A percentile compares a stretch with the other conserved stretches of the same genome.
Conservation (phyloP, 2,888 invertebrate genomes). For the Pandemis cinnamomeana region DNA sequence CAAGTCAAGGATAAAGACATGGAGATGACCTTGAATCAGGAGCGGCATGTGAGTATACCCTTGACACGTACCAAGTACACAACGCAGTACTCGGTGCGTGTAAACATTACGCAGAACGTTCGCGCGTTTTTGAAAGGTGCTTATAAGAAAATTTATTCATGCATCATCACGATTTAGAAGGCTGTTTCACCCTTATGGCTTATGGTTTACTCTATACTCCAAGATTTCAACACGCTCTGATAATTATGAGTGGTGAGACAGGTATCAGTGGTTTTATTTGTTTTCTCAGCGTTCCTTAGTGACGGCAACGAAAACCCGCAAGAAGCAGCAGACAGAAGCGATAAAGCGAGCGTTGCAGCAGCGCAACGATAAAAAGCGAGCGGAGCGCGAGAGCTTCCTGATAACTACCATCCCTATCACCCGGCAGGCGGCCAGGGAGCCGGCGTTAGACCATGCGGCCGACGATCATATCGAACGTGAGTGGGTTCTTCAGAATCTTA, state of each 20-base stretch:
- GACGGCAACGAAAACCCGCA: conserved; percentile 98
- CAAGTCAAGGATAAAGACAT: conserved; percentile 99
- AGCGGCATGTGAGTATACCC: conserved; percentile 91
- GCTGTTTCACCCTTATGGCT: too few species aligned
- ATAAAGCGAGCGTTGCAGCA: conserved; percentile 97
- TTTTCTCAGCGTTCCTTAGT: conserved; percentile 93
- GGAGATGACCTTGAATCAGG: conserved; percentile 99
- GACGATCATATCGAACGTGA: conserved; percentile 95
- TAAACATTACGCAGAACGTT: too few species aligned
- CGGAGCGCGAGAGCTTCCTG: conserved; percentile 97
- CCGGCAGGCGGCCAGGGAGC: conserved; percentile 97
- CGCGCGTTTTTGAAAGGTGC: too few species aligned
- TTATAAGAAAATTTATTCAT: too few species aligned
- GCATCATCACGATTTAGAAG: too few species aligned
- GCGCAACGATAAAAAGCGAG: conserved; percentile 97
- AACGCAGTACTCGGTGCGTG: too few species aligned
- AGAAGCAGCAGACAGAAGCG: conserved; percentile 99
- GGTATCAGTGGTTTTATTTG: neutral
- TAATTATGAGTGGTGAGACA: too few species aligned
- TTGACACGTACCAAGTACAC: too few species aligned
- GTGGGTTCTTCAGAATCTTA: conserved; percentile 26
- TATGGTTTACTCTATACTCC: too few species aligned
- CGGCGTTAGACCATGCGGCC: conserved; percentile 93
- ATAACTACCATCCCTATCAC: conserved; percentile 98
- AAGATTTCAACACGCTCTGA: too few species aligned